These are phyloP conservation scores for Venusia cambrica DNA, from an alignment of 2,888 invertebrate genomes.

Conservation along the genomic window DNA sequence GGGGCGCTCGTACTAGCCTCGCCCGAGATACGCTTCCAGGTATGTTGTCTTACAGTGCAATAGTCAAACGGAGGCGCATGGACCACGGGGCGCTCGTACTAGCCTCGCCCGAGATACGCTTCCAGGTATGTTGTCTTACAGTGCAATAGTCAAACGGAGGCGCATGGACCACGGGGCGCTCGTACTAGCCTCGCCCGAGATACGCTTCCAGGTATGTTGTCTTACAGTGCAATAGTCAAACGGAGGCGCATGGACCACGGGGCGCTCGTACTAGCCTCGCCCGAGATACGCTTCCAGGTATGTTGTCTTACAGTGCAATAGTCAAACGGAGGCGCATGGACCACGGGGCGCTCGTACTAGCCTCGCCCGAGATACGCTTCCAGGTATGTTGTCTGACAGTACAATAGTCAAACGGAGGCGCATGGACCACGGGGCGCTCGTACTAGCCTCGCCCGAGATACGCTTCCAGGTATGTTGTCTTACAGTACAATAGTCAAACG, in stretches of 20 bases:
- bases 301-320: too few relatives aligned
- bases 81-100: slow-evolving; percentile 95
- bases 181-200: slow-evolving; percentile 96
- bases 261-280: slow-evolving; percentile 95
- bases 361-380: slow-evolving; percentile 97
- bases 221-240: too few relatives aligned
- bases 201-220: slow-evolving; percentile 88
- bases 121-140: slow-evolving; percentile 82
- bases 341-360: slow-evolving; percentile 95
- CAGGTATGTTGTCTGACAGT: too few relatives aligned
- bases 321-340: slow-evolving; percentile 92
- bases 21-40: slow-evolving; percentile 94
- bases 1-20: slow-evolving; percentile 97
- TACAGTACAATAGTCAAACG: slow-evolving; percentile 95
- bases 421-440: slow-evolving; percentile 94
- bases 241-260: slow-evolving; percentile 91
- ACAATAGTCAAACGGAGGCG: slow-evolving; percentile 92
- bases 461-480: slow-evolving; percentile 86
- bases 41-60: too few relatives aligned
- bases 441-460: slow-evolving; percentile 97
- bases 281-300: slow-evolving; percentile 93
- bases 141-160: slow-evolving; percentile 90
- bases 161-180: slow-evolving; percentile 95
- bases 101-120: slow-evolving; percentile 97
- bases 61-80: slow-evolving; percentile 90